Base-by-base conservation (phyloP, 1,140 invertebrate genomes). In the Drosophila oshimai region DNA sequence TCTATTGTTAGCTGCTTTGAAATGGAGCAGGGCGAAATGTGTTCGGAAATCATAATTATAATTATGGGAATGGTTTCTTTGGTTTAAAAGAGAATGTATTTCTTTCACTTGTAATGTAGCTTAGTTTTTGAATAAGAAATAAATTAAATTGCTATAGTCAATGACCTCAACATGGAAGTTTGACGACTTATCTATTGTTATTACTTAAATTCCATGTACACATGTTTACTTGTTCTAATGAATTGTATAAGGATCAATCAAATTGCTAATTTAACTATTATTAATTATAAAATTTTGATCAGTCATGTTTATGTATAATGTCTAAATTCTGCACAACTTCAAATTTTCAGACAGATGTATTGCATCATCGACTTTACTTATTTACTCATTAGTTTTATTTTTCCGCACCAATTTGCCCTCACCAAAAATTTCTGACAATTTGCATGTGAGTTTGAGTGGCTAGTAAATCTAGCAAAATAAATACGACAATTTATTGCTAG, bases 401-500 rank as follows among this genome's bases (percentile, higher is more conserved):
- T 58, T 53, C 13, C n/a, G 1, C 53, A 15, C 15, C 39, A 64
- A 64, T 64, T 65, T 47, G 33, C 61, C 29, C 58, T 64, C 22
- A 47, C 17, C 24, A 17, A 31, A 17, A 31, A 33, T 34, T 58
- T 53, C 24, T 20, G 33, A 9, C 24, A 47, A 29, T 47, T 45
- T 45, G 9, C 33, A 50, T 51, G 46, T 17, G n/a, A 36, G 10
- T 15, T 33, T 22, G 2, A n/a, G 7, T 46, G 55, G 4, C 55
- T 22, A 46, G 24, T 28, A 22, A 20, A 12, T 45, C 31, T 10
- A 20, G 53, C 7, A 45, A 13, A 22, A 54, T 28, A 65, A 33
- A 33, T 15, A 39, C 15, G 15, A 74, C 36, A 74, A 77, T 55
- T 74, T 72, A 78, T 74, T 39, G 75, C 44, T 20, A n/a, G 46